A percentile compares a stretch with the other conserved stretches of the same genome.
Evolutionary conservation across 2,888 invertebrate species (phyloP).

Genomic region (Nemurella pictetii): DNA sequence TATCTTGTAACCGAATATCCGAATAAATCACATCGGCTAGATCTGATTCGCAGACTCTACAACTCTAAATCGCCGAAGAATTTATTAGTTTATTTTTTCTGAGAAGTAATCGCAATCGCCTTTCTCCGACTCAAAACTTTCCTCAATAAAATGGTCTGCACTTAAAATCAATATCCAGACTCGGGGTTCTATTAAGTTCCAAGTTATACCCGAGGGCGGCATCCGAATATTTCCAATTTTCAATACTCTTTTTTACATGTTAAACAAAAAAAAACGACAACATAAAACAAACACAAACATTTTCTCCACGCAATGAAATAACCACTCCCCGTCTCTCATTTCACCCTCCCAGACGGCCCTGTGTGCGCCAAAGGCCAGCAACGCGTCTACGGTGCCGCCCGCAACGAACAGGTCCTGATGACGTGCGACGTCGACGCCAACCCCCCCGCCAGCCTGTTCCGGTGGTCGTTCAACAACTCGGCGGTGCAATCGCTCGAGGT

Average conservation of each 20-base stretch:
- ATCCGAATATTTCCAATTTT: background rate
- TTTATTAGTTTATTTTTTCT: background rate
- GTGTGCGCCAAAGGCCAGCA: slow-evolving; percentile 44
- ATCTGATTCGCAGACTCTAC: background rate
- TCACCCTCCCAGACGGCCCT: slow-evolving; percentile 43
- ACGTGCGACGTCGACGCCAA: slow-evolving; percentile 50
- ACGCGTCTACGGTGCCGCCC: slow-evolving; percentile 44
- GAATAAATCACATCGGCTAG: background rate
- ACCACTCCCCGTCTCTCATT: background rate
- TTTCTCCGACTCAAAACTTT: background rate
- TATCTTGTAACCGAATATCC: background rate
- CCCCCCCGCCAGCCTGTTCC: slow-evolving; percentile 49
- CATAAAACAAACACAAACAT: background rate
- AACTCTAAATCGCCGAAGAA: background rate
- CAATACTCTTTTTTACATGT: background rate
- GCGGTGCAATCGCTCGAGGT: slow-evolving; percentile 42
- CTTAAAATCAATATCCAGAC: background rate
- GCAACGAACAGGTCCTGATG: slow-evolving; percentile 42
- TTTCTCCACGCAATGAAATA: no score
- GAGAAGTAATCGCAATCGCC: background rate
- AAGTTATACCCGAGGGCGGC: background rate
- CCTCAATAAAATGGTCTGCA: background rate
- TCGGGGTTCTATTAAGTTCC: background rate
- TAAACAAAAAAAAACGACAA: background rate
- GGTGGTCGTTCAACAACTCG: slow-evolving; percentile 52